Evolutionary conservation across 2,113 vertebrate genomes (phyloP), one percentile per base, ranked within the genome.

Genomic region (Thymallus thymallus): DNA sequence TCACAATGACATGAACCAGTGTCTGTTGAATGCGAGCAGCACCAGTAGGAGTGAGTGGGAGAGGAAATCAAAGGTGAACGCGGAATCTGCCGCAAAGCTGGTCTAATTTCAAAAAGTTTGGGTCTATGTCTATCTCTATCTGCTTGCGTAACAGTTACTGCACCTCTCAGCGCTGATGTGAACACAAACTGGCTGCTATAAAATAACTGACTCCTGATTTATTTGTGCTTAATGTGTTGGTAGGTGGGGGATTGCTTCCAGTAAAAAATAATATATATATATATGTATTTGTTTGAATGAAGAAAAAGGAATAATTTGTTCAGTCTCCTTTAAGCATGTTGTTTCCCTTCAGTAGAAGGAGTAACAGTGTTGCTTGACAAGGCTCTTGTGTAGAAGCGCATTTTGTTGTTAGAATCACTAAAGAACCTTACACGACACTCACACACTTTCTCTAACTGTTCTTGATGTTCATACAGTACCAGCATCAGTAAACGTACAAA

Each of bases 41-140:
- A 51, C 13, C 48, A 16, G 84, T 69, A 82, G 79, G 77, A 86
- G 88, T 87, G 87, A 83, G 87, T 85, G 48, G 85, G 90, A 90
- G 83, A 86, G 89, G 9, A 84, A 83, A 88, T 86, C 84, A 88
- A 90, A 90, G 85, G 86, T 91, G 88, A 89, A 87, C 67, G 77
- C 80, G 85, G 72, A 72, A 66, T 88, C 79, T 86, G 76, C 84
- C 72, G 80, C 84, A 86, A 81, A 91, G 80, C 85, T 82, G 65
- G 69, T 81, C 69, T 75, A 82, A 58, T 71, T 64, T 78, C 70
- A 83, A 84, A 66, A 69, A 82, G 83, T 85, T 80, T 41, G 72
- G 74, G 69, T 84, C 72, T 73, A 77, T 55, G 70, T 46, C 74
- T 82, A 72, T 46, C 12, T 14, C 74, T 81, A 66, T 62, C 71